Percentiles rank a stretch among this genome's conserved stretches.
Evolutionary conservation across 2,888 invertebrate genomes (phyloP).

Genomic region (Lycaena phlaeas): DNA sequence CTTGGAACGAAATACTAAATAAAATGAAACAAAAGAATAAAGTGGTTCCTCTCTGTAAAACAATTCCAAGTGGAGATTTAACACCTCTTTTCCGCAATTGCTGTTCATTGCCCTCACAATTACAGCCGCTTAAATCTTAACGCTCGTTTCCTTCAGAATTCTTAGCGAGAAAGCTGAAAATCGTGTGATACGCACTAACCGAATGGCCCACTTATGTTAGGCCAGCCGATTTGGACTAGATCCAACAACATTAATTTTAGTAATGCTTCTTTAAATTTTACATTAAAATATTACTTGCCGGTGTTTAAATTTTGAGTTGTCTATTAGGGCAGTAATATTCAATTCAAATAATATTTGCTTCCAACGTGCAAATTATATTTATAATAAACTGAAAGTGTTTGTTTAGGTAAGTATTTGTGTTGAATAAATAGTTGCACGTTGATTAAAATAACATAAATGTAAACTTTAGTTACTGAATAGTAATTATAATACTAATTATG

Average conservation of each 20-base stretch:
- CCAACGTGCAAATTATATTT: no score
- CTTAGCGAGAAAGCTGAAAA: slow-evolving; percentile 12
- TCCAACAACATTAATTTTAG: slow-evolving; percentile 44
- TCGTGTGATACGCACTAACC: slow-evolving; percentile 13
- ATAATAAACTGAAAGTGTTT: no score
- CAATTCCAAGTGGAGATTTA: slow-evolving; percentile 14
- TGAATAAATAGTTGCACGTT: no score
- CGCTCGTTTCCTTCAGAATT: slow-evolving; percentile 1
- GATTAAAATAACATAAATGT: no score
- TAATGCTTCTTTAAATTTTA: neutral
- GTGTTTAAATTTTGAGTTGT: no score
- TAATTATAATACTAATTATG: no score
- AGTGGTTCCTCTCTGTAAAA: neutral
- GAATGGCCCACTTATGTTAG: slow-evolving; percentile 16
- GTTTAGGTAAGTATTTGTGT: no score
- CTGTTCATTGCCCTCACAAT: slow-evolving; percentile 11
- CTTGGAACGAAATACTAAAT: neutral
- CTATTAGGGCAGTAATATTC: no score
- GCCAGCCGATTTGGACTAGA: slow-evolving; percentile 36
- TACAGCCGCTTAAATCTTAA: slow-evolving; percentile 9
- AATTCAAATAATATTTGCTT: no score
- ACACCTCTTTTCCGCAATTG: slow-evolving; percentile 12
- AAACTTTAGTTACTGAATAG: no score
- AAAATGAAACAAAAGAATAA: neutral
- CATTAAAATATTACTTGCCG: no score